Base-by-base conservation (phyloP, 2,113 vertebrate genomes). In the Scatophagus argus region DNA sequence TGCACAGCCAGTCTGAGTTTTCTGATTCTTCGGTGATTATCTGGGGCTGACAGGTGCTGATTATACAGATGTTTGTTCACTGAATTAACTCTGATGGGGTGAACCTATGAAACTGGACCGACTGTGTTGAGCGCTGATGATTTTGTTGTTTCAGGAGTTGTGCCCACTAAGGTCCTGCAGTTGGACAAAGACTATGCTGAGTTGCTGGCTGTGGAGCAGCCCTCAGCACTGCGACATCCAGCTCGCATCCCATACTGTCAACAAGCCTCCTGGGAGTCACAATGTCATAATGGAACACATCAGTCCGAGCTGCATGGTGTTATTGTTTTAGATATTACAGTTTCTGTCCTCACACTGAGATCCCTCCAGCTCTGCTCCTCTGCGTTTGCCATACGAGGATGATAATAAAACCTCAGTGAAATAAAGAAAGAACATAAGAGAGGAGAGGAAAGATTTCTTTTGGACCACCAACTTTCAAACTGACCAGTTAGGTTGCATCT, bases 181-280 rank as follows among this genome's bases (percentile, higher is more conserved):
- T 86, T 77, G 73, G 23, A 69, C 66, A 32, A 56, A 9, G 56
- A 38, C 47, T 55, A 7, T 43, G 63, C 69, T 14, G 74, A 61
- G 46, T 73, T 31, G 27, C 36, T 8, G 23, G 25, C 68, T 4
- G n/a, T 17, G 10, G 34, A 77, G 51, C 23, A 3, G 10, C 46
- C 60, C 56, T 73, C 66, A 34, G 52, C 39, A 6, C 13, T 1
- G 7, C 71, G 39, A 70, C 63, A 36, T 56, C 78, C 4, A 32
- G 21, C 87, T 31, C 71, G 77, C 63, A 19, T 79, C 62, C 77
- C 70, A 68, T 5, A 38, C 62, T 65, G 78, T 71, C 61, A 61
- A 13, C 47, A 51, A 17, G 14, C 65, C 67, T 74, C 56, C 71
- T 66, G 1, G 0, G 34, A 72, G 66, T 62, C 49, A 44, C 54